Conservation (phyloP, 2,797 vertebrate genomes). For the Cephalopachus bancanus region DNA sequence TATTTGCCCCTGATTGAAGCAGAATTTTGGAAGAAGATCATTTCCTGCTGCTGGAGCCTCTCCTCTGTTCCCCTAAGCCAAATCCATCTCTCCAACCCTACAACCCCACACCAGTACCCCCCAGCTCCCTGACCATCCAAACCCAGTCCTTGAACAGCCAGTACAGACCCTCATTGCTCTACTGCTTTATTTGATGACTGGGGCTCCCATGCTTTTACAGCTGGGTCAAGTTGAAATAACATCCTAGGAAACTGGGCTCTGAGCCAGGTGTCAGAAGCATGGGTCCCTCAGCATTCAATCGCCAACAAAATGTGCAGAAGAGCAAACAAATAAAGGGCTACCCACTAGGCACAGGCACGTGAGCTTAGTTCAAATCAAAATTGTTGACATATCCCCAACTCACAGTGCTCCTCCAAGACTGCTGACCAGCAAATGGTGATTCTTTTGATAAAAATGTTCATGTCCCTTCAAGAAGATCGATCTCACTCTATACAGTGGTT, state of each 20-base stretch:
- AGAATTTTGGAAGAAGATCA: not conserved
- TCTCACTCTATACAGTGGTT: not conserved
- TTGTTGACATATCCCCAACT: not conserved
- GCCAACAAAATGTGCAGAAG: not conserved
- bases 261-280: not conserved
- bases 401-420: not conserved
- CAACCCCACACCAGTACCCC: not conserved
- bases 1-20: not conserved
- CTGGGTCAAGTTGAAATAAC: slow-evolving; percentile 20
- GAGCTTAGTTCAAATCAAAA: not conserved
- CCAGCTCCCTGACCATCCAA: slow-evolving; percentile 9
- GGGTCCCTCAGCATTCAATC: not conserved
- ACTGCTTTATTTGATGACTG: not conserved
- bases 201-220: not conserved
- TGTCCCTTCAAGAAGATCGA: not conserved
- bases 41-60: not conserved
- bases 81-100: not conserved
- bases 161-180: not conserved
- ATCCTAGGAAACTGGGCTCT: not conserved
- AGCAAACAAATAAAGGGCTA: not conserved
- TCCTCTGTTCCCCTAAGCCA: slow-evolving; percentile 43
- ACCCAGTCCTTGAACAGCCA: not conserved
- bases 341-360: not conserved
- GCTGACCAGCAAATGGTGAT: not conserved
- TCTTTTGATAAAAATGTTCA: slow-evolving; percentile 19